These are phyloP conservation scores for Hycleus phaleratus DNA, from an alignment of 1,140 invertebrate species.

Conservation along the genomic window DNA sequence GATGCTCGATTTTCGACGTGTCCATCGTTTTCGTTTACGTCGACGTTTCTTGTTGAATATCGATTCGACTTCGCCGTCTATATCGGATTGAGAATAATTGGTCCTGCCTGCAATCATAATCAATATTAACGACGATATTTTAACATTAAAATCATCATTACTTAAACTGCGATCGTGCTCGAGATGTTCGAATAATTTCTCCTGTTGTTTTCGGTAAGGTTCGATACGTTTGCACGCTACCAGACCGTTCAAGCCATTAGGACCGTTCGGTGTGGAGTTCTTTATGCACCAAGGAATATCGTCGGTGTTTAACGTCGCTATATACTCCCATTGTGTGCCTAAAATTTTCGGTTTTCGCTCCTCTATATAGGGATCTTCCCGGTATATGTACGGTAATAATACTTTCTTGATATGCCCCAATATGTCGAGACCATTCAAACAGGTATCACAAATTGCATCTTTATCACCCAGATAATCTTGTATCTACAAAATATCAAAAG, in stretches of 20 bases:
- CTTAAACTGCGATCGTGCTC: constrained; percentile 5
- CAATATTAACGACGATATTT: background rate
- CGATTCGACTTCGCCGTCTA: background rate
- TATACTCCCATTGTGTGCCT: constrained; percentile 5
- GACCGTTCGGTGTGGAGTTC: background rate
- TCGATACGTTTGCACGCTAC: constrained; percentile 3
- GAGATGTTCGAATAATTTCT: constrained; percentile 3
- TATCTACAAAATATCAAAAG: constrained; percentile 1
- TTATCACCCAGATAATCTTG: background rate
- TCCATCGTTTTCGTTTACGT: constrained; percentile 1
- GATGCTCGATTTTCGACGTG: background rate
- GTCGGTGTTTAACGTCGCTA: constrained; percentile 3
- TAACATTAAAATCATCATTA: background rate
- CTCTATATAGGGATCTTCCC: constrained; percentile 4
- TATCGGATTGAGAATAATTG: background rate
- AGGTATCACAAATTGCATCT: constrained; percentile 5
- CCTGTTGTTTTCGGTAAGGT: background rate
- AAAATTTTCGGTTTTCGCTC: background rate
- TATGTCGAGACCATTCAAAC: constrained; percentile 5
- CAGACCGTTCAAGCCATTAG: background rate
- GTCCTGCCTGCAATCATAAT: background rate
- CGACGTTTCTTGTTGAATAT: background rate
- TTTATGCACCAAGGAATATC: background rate
- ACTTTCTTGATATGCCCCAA: background rate
- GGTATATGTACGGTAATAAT: constrained; percentile 1